Evolutionary conservation across 2,888 invertebrate genomes (phyloP).

Genomic region (Rhamphomyia laevipes): DNA sequence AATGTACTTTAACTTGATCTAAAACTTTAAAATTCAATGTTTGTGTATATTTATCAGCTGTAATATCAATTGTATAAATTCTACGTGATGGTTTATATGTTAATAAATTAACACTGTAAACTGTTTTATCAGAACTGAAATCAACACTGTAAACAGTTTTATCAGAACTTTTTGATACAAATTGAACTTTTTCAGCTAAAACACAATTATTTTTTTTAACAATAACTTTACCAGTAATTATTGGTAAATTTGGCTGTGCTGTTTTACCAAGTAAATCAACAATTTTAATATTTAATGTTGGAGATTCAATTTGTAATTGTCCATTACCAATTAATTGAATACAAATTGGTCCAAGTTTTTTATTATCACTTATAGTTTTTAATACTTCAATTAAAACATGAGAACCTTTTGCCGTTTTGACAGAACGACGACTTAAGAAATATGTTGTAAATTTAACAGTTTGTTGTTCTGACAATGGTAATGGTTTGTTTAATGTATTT

Average conservation of each 20-base stretch:
- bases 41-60: conserved; percentile 50
- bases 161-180: conserved; percentile 55
- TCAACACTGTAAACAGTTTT: conserved; percentile 65
- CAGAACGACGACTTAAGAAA: conserved; percentile 77
- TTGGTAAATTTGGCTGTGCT: conserved; percentile 34
- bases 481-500: conserved; percentile 48
- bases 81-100: conserved; percentile 71
- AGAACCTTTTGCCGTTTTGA: conserved; percentile 75
- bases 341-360: conserved; percentile 72
- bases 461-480: conserved; percentile 64
- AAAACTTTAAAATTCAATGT: conserved; percentile 57
- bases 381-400: conserved; percentile 70
- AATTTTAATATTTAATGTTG: conserved; percentile 58
- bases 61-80: conserved; percentile 69
- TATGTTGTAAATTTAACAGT: conserved; percentile 83
- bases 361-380: conserved; percentile 45
- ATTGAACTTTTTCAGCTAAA: conserved; percentile 40
- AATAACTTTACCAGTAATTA: conserved; percentile 26
- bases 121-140: too few relatives aligned
- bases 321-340: conserved; percentile 68
- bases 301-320: conserved; percentile 61
- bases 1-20: conserved; percentile 62
- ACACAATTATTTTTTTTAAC: conserved; percentile 49
- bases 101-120: too few relatives aligned
- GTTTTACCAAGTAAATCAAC: conserved; percentile 65